Conservation (phyloP, 2,797 vertebrate species). For the Sebastes hubbsi region DNA sequence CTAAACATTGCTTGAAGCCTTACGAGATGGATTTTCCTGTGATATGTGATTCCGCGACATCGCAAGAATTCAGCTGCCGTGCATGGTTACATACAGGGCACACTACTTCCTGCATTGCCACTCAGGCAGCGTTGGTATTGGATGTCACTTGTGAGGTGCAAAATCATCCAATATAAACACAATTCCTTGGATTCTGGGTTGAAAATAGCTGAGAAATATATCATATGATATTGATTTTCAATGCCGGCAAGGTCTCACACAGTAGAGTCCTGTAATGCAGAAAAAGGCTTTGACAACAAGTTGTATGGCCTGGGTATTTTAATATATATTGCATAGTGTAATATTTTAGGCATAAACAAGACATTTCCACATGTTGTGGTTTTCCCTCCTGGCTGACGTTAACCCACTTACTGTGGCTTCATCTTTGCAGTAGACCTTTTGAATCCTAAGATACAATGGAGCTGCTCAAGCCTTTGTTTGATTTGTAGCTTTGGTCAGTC, state of each 20-base stretch:
- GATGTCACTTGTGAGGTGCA: not conserved
- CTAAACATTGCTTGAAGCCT: no score
- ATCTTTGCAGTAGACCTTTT: not conserved
- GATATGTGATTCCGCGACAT: rapidly evolving
- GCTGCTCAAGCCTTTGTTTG: not conserved
- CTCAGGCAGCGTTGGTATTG: not conserved
- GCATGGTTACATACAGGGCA: no score
- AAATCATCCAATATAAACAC: not conserved
- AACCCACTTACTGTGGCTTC: not conserved
- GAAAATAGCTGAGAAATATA: not conserved
- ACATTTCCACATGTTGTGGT: not conserved
- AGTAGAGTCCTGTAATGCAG: not conserved
- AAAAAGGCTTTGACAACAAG: not conserved
- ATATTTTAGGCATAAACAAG: not conserved
- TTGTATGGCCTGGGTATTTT: not conserved
- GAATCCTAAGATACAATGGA: not conserved
- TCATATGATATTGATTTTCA: not conserved
- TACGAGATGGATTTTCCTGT: rapidly evolving
- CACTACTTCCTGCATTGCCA: not conserved
- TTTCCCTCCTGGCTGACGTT: not conserved
- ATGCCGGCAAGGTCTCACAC: not conserved
- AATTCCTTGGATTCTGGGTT: not conserved
- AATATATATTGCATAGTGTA: not conserved
- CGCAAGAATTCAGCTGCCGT: no score
- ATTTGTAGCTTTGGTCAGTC: slow-evolving; percentile 17